Base-by-base conservation (phyloP, 2,113 vertebrate genomes). In the Chloropsis hardwickii region DNA sequence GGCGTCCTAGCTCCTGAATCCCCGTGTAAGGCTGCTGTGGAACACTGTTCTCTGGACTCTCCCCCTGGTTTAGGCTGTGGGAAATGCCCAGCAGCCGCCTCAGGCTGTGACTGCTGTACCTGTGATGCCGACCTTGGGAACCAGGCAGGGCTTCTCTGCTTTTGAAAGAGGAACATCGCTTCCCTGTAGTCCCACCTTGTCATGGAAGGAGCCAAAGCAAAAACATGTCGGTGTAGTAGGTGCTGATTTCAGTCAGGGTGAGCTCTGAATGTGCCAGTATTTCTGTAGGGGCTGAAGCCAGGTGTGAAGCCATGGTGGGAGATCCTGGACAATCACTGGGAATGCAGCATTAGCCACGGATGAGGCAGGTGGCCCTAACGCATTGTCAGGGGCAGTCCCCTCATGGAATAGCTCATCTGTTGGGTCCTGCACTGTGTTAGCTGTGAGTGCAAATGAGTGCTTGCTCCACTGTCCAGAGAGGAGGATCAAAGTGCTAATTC, bases 361-460 rank as follows among this genome's bases (percentile, higher is more conserved):
- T 14, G 28, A 40, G 66, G 51, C 35, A 24, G 50, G 45, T 60
- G 74, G 23, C 66, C 28, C 62, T n/a, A 17, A 3, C 5, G 2
- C 56, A 7, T 22, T 42, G 37, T 50, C 2, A 5, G 61, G 28
- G 48, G 17, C 44, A 71, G 45, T 74, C 21, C n/a, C 57, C 35
- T 81, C 1, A 9, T 67, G 73, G 79, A 71, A 5, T 61, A 65
- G 0, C 11, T 29, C 9, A 0, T 14, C 2, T 39, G 70, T 22
- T 39, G 53, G 25, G 20, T 86, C 11, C 3, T 20, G 61, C 33
- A 6, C 62, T 17, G 13, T 33, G 44, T 33, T 33, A 65, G 67
- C 77, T 58, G n/a, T 5, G 89, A 45, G 47, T 7, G 45, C 73
- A 73, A 31, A 45, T 5, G 10, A 77, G 42, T 29, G 48, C 85